Conservation (phyloP, 2,113 vertebrate species). For the Notiomystis cincta region DNA sequence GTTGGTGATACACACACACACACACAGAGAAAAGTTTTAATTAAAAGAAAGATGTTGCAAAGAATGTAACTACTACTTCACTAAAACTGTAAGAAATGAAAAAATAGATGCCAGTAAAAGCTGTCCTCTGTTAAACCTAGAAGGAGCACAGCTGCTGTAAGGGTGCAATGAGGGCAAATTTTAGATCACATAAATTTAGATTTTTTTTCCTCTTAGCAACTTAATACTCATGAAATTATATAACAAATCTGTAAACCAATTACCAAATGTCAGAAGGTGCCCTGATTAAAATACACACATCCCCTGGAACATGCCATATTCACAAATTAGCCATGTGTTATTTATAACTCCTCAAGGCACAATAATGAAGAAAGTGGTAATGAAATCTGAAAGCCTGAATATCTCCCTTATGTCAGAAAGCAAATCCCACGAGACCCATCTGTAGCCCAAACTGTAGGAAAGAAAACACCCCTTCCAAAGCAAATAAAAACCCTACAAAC, state of each 20-base stretch:
- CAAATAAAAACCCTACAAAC: background rate
- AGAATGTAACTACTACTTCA: background rate
- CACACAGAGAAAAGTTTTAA: background rate
- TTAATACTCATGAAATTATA: slow-evolving; percentile 54
- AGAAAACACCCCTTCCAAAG: background rate
- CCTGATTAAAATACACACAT: slow-evolving; percentile 61
- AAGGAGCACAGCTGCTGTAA: background rate
- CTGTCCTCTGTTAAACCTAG: background rate
- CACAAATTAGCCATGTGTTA: slow-evolving; percentile 66
- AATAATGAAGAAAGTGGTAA: slow-evolving; percentile 44
- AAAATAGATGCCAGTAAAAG: background rate
- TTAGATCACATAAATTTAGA: background rate
- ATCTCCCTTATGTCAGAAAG: slow-evolving; percentile 29
- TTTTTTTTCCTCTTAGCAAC: background rate
- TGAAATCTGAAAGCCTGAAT: slow-evolving; percentile 58
- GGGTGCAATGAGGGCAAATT: background rate
- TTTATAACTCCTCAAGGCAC: slow-evolving; percentile 59
- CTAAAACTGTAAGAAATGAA: background rate
- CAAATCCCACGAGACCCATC: slow-evolving; percentile 33
- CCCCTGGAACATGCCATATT: slow-evolving; percentile 23
- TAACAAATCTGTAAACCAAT: slow-evolving; percentile 62
- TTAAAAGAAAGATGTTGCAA: background rate
- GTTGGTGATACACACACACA: background rate
- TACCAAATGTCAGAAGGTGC: slow-evolving; percentile 54
- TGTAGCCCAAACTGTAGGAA: background rate